A percentile compares a stretch with the other conserved stretches of the same genome.
Conservation (phyloP, 2,888 invertebrate species). For the Geotrupes spiniger region DNA sequence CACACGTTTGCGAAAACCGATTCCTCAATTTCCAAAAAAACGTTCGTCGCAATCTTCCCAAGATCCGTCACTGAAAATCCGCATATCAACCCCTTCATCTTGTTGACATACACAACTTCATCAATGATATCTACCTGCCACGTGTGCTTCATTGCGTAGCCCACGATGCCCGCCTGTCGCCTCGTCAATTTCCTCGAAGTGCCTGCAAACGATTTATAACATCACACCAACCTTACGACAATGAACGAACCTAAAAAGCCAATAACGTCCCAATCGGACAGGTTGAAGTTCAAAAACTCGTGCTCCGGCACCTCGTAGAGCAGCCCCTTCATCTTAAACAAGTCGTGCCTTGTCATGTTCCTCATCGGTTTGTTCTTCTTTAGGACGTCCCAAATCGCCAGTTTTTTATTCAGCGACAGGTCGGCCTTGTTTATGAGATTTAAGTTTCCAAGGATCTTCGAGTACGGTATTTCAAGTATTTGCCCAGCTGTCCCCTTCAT, state of each 20-base stretch:
- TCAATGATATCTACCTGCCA: slow-evolving; percentile 15
- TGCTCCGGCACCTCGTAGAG: slow-evolving; percentile 29
- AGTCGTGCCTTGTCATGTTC: slow-evolving; percentile 16
- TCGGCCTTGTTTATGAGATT: slow-evolving; percentile 18
- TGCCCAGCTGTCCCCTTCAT: slow-evolving; percentile 22
- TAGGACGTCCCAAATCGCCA: slow-evolving; percentile 29
- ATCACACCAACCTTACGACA: neutral
- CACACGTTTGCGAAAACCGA: slow-evolving; percentile 28
- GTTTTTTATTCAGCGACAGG: slow-evolving; percentile 20
- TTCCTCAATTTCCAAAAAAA: slow-evolving; percentile 17
- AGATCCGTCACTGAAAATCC: slow-evolving; percentile 26
- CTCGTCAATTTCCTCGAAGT: slow-evolving; percentile 20
- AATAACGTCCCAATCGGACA: slow-evolving; percentile 24
- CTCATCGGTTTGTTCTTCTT: slow-evolving; percentile 16
- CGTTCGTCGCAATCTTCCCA: slow-evolving; percentile 13
- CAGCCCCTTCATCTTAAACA: slow-evolving; percentile 19
- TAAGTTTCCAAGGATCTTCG: slow-evolving; percentile 21
- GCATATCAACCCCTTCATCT: slow-evolving; percentile 30
- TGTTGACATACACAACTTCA: slow-evolving; percentile 18
- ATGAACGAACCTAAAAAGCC: slow-evolving; percentile 25
- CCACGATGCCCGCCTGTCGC: slow-evolving; percentile 26
- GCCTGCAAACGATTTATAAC: slow-evolving; percentile 20
- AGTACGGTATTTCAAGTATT: slow-evolving; percentile 16
- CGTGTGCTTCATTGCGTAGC: slow-evolving; percentile 25
- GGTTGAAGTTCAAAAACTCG: slow-evolving; percentile 28